Conservation (phyloP, 2,888 invertebrate genomes). For the Drosophila subquinaria region DNA sequence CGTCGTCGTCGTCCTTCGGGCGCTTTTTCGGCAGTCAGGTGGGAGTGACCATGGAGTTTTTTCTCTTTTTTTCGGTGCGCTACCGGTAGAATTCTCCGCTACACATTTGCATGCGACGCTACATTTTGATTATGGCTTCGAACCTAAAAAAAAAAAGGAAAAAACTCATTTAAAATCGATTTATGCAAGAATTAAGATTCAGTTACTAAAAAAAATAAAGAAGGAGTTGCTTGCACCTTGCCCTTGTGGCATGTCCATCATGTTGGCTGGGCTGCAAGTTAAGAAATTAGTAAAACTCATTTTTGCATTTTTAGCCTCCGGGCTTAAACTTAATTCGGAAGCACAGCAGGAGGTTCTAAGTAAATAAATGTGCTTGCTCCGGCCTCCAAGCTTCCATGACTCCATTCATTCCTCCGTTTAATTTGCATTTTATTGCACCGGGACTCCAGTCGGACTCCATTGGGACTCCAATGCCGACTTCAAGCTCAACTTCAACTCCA, state of each 20-base stretch:
- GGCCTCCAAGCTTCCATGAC: background rate
- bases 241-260: constrained; percentile 69
- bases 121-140: constrained; percentile 65
- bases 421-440: constrained; percentile 84
- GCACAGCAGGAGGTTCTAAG: constrained; percentile 89
- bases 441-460: constrained; percentile 5
- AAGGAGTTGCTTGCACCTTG: constrained; percentile 11
- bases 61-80: constrained; percentile 62
- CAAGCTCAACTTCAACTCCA: constrained; percentile 10
- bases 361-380: constrained; percentile 84
- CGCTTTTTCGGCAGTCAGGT: constrained; percentile 66
- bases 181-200: constrained; percentile 82
- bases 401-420: constrained; percentile 69
- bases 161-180: constrained; percentile 84
- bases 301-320: constrained; percentile 88
- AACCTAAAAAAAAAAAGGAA: constrained; percentile 7
- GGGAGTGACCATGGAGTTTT: constrained; percentile 58
- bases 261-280: constrained; percentile 65
- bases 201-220: constrained; percentile 37
- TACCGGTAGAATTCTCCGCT: constrained; percentile 56
- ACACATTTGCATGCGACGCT: constrained; percentile 72
- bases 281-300: constrained; percentile 86
- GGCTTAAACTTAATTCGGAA: constrained; percentile 91
- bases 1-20: constrained; percentile 54
- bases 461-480: constrained; percentile 3